phyloP scores from a whole-genome alignment of 37 sponge, comb jelly and placozoan species.

The Dysidea cf. avara region DNA sequence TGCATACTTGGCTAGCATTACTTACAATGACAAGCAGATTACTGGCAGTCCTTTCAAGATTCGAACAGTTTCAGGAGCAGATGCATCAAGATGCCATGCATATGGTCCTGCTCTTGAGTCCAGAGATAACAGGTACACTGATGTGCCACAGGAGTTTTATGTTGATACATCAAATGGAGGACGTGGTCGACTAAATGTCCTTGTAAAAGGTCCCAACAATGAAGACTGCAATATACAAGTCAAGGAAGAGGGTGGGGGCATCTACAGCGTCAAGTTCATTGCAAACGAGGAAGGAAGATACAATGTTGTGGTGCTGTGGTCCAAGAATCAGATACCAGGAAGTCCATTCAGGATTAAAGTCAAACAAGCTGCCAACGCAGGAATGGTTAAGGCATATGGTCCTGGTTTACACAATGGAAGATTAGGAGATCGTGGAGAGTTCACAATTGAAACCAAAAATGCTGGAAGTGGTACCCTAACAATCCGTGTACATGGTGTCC shows the following conservation, averaged over 20 bases:
- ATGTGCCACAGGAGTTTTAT: conserved; percentile 37
- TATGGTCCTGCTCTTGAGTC: conserved; percentile 29
- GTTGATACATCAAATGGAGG: conserved; percentile 35
- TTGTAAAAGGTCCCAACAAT: conserved; percentile 19
- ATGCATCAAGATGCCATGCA: conserved; percentile 22
- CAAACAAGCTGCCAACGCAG: conserved; percentile 24
- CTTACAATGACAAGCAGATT: conserved; percentile 21
- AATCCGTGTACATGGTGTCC: conserved; percentile 76
- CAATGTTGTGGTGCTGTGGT: conserved; percentile 34
- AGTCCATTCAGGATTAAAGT: conserved; percentile 31
- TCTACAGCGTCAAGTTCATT: conserved; percentile 3
- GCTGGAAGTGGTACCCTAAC: conserved; percentile 78
- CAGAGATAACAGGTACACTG: conserved; percentile 2
- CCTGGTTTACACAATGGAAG: conserved; percentile 28
- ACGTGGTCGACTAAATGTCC: conserved; percentile 14
- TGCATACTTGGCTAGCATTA: conserved; percentile 22
- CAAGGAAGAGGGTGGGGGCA: neutral
- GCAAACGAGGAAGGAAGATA: conserved; percentile 12
- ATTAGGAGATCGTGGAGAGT: conserved; percentile 44
- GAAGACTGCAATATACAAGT: neutral
- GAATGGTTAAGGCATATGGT: conserved; percentile 17
- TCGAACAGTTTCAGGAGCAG: conserved; percentile 5
- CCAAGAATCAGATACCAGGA: conserved; percentile 7
- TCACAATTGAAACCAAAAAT: conserved; percentile 62
- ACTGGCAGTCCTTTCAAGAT: conserved; percentile 29